Conservation (phyloP, 2,888 invertebrate species). For the Amblyjoppa proteus region DNA sequence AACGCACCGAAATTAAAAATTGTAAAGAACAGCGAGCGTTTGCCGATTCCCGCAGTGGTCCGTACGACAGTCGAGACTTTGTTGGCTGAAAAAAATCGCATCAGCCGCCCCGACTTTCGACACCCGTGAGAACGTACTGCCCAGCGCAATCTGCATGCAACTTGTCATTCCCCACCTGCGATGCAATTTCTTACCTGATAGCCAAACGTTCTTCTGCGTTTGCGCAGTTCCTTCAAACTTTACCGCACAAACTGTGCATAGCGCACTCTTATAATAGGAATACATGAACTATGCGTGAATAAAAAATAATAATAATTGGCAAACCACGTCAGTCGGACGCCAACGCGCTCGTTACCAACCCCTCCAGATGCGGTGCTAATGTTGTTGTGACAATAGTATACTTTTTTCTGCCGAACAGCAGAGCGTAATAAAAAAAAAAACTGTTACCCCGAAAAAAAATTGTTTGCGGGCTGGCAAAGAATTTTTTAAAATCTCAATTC, state of each 20-base stretch:
- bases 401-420: too few species aligned
- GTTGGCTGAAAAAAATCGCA: slow-evolving; percentile 56
- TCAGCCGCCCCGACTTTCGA: slow-evolving; percentile 52
- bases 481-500: too few species aligned
- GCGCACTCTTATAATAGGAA: not conserved
- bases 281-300: not conserved
- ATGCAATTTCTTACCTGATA: slow-evolving; percentile 59
- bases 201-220: slow-evolving; percentile 48
- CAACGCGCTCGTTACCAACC: not conserved
- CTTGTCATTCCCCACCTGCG: slow-evolving; percentile 64
- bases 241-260: not conserved
- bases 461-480: too few species aligned
- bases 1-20: slow-evolving; percentile 12
- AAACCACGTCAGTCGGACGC: slow-evolving; percentile 16
- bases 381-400: not conserved
- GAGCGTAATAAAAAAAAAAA: too few species aligned
- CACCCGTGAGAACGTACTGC: slow-evolving; percentile 66
- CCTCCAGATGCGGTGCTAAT: not conserved
- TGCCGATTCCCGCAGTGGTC: not conserved
- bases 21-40: slow-evolving; percentile 22
- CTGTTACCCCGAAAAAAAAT: too few species aligned
- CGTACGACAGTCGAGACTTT: slow-evolving; percentile 43
- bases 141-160: slow-evolving; percentile 56
- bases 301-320: not conserved
- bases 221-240: slow-evolving; percentile 55